Evolutionary conservation across 2,797 vertebrate species (phyloP).

Genomic region (Oryzias dopingdopingensis): DNA sequence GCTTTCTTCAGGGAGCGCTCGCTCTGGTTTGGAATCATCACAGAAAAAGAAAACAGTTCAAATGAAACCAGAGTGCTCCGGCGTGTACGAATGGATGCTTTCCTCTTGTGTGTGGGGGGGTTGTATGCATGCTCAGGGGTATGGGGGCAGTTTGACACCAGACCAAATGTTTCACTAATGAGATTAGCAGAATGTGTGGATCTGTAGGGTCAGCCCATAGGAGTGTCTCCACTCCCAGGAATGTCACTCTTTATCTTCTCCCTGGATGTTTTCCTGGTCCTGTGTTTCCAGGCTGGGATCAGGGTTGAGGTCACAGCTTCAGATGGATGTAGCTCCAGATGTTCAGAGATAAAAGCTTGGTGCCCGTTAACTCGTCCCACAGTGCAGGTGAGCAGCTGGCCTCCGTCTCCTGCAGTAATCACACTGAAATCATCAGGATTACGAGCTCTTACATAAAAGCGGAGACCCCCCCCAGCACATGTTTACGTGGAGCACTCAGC

Average conservation of each 20-base stretch:
- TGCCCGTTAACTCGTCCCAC: conserved; percentile 16
- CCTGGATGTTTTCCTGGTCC: background rate
- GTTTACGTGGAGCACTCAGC: conserved; percentile 30
- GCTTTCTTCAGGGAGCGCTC: no score
- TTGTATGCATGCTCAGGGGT: background rate
- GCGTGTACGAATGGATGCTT: no score
- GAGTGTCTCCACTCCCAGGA: no score
- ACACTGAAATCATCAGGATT: conserved; percentile 37
- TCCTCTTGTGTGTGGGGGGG: background rate
- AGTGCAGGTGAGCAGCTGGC: conserved; percentile 19
- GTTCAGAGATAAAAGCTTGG: background rate
- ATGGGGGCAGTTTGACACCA: background rate
- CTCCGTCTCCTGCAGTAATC: conserved; percentile 18
- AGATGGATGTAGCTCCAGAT: background rate
- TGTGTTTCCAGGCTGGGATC: background rate
- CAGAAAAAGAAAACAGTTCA: no score
- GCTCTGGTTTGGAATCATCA: no score
- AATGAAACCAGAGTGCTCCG: no score
- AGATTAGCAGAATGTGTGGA: background rate
- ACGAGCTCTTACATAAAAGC: conserved; percentile 35
- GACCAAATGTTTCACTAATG: background rate
- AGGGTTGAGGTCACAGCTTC: background rate
- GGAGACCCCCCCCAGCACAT: conserved; percentile 19
- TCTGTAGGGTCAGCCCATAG: background rate
- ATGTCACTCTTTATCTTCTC: background rate